A percentile compares a stretch with the other conserved stretches of the same genome.
Conservation (phyloP, 2,888 invertebrate species). For the Agelastica alni region DNA sequence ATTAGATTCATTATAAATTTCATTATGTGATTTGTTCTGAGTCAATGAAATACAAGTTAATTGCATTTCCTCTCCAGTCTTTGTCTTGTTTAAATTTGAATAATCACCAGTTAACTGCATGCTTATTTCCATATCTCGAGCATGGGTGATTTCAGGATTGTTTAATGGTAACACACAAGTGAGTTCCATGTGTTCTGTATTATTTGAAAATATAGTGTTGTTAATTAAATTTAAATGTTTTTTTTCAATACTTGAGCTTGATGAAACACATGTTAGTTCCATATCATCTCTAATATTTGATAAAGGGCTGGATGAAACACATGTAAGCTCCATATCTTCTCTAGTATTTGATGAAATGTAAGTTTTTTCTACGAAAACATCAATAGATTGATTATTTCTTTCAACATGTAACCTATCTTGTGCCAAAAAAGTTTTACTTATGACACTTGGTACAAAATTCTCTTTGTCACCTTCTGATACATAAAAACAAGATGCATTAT, state of each 20-base stretch:
- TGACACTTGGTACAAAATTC: constrained; percentile 11
- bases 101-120: constrained; percentile 19
- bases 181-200: background rate
- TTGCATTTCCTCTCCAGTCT: too few relatives aligned
- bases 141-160: background rate
- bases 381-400: too few relatives aligned
- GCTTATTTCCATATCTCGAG: background rate
- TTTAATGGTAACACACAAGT: background rate
- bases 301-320: background rate
- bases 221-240: background rate
- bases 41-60: too few relatives aligned
- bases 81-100: too few relatives aligned
- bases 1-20: too few relatives aligned
- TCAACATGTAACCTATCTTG: background rate
- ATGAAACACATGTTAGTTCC: background rate
- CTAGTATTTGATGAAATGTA: background rate
- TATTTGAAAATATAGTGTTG: background rate
- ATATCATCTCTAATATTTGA: background rate
- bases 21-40: too few relatives aligned
- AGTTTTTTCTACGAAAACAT: too few relatives aligned
- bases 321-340: constrained; percentile 7
- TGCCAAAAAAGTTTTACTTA: background rate
- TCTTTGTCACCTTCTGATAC: constrained; percentile 17
- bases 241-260: background rate
- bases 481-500: constrained; percentile 11